These are phyloP conservation scores for Momotus momota DNA, from an alignment of 2,797 vertebrate genomes.

Conservation along the genomic window DNA sequence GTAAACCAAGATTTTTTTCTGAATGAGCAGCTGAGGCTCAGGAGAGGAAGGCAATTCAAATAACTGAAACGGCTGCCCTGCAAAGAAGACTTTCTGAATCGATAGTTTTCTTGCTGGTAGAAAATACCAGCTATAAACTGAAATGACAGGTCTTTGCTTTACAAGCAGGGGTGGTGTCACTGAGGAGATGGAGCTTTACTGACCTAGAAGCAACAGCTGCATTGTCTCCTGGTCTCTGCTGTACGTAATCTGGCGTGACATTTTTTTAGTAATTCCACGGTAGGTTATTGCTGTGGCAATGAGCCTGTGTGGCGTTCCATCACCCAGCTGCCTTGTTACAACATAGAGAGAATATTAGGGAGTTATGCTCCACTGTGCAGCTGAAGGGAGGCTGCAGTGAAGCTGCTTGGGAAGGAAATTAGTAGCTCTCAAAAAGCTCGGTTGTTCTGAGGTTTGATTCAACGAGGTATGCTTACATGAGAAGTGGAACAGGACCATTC, in stretches of 20 bases:
- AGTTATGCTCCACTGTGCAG: background rate
- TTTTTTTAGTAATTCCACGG: background rate
- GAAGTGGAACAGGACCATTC: background rate
- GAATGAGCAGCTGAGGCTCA: background rate
- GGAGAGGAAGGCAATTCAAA: constrained; percentile 1
- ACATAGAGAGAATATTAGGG: background rate
- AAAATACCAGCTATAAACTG: background rate
- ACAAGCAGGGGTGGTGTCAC: background rate
- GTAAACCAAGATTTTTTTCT: background rate
- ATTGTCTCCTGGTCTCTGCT: background rate
- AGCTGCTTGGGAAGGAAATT: background rate
- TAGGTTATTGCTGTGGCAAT: background rate
- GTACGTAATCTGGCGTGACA: background rate
- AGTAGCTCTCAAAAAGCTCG: background rate
- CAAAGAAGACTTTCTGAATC: background rate
- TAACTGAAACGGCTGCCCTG: constrained; percentile 42
- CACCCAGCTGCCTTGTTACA: background rate
- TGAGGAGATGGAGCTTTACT: background rate
- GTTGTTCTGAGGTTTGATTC: background rate
- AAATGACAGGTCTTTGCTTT: background rate
- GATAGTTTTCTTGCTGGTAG: background rate
- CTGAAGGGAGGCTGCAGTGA: background rate
- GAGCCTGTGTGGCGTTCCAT: background rate
- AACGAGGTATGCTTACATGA: background rate
- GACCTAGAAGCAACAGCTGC: constrained; percentile 25